Conservation (phyloP, 2,888 invertebrate genomes). For the Liopterus haemorrhoidalis region DNA sequence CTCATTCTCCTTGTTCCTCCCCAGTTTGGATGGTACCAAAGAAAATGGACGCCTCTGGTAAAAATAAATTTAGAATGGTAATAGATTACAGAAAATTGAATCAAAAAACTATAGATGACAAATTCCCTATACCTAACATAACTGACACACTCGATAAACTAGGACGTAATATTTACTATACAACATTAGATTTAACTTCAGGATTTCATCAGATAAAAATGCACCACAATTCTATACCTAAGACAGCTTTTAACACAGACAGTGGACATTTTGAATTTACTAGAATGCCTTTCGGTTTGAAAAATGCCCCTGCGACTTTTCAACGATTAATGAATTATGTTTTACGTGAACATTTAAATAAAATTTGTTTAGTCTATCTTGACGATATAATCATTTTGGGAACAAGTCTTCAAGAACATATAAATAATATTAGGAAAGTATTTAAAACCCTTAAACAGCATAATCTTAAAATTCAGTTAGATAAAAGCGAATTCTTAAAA, state of each 20-base stretch:
- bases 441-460: no score
- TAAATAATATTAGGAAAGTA: constrained; percentile 2
- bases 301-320: constrained; percentile 24
- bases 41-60: constrained; percentile 22
- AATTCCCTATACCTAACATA: constrained; percentile 3
- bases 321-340: constrained; percentile 15
- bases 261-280: constrained; percentile 24
- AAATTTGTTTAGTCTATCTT: constrained; percentile 4
- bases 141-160: constrained; percentile 3
- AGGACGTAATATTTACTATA: constrained; percentile 6
- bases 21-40: constrained; percentile 24
- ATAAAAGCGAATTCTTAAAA: no score
- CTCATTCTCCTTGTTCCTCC: constrained; percentile 18
- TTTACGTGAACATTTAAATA: neutral
- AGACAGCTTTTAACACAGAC: constrained; percentile 22
- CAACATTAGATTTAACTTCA: constrained; percentile 7
- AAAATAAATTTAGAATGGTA: constrained; percentile 14
- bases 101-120: constrained; percentile 1
- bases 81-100: constrained; percentile 9
- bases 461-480: no score
- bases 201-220: constrained; percentile 28
- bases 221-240: constrained; percentile 13
- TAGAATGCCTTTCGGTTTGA: no score
- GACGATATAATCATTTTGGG: constrained; percentile 8
- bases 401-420: constrained; percentile 9